These are phyloP conservation scores for Phoxinus dragarum DNA, from an alignment of 2,797 vertebrate species.

Conservation along the genomic window DNA sequence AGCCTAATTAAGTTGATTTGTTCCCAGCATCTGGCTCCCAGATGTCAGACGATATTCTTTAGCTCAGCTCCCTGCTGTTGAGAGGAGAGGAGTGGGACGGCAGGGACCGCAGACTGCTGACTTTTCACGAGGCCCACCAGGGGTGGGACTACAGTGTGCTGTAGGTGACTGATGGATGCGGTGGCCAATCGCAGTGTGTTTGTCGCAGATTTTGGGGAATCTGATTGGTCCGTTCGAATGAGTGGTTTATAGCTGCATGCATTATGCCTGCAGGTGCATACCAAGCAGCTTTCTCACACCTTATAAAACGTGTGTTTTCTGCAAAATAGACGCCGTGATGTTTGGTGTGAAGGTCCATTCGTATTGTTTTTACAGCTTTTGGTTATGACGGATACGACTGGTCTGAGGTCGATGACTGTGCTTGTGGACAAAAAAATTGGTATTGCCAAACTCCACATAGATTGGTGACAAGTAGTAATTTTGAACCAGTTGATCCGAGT, in stretches of 20 bases:
- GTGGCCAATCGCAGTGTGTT: not conserved
- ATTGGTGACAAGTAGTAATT: not conserved
- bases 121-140: slow-evolving; percentile 16
- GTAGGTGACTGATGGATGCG: slow-evolving; percentile 10
- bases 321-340: not conserved
- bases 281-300: slow-evolving; percentile 9
- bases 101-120: slow-evolving; percentile 49
- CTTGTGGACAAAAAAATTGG: not conserved
- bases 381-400: not conserved
- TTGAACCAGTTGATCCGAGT: not conserved
- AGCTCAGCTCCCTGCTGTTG: slow-evolving; percentile 41
- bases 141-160: not conserved
- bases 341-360: not conserved
- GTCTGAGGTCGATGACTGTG: not conserved
- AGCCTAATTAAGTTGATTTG: slow-evolving; percentile 68
- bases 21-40: slow-evolving; percentile 67
- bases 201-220: not conserved
- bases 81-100: slow-evolving; percentile 38
- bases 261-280: slow-evolving; percentile 32
- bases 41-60: slow-evolving; percentile 60
- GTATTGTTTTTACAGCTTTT: slow-evolving; percentile 17
- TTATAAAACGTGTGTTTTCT: slow-evolving; percentile 34
- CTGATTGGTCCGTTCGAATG: slow-evolving; percentile 52
- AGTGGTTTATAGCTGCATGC: not conserved
- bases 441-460: not conserved